These are phyloP conservation scores for Pteronura brasiliensis DNA, from an alignment of 2,113 vertebrate species.

Conservation along the genomic window DNA sequence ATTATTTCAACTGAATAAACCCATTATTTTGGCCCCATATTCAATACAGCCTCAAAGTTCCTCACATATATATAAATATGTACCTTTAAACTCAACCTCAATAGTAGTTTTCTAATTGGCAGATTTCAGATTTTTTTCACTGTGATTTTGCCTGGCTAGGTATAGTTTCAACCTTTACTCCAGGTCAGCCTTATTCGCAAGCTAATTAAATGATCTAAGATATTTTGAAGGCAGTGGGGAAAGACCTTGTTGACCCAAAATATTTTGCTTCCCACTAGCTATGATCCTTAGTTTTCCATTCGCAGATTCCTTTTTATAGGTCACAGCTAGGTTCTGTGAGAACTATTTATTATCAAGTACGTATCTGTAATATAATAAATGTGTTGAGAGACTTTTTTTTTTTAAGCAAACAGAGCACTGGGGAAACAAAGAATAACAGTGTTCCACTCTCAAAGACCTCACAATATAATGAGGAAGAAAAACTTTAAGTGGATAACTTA, in stretches of 20 bases:
- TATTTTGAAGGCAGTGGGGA: background rate
- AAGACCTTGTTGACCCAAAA: background rate
- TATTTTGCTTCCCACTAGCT: background rate
- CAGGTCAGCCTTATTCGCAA: background rate
- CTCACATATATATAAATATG: background rate
- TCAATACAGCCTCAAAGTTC: background rate
- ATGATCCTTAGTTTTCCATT: background rate
- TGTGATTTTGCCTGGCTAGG: background rate
- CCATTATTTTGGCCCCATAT: background rate
- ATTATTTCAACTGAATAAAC: background rate
- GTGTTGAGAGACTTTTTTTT: background rate
- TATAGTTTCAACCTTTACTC: background rate
- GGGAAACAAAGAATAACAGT: background rate
- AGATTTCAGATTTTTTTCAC: background rate
- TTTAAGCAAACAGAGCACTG: background rate
- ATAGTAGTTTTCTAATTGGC: background rate
- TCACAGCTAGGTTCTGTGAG: background rate
- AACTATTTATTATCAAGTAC: background rate
- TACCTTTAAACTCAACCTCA: background rate
- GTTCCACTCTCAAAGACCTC: background rate
- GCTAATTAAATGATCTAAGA: background rate
- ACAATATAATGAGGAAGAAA: background rate
- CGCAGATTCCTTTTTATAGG: background rate
- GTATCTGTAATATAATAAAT: background rate
- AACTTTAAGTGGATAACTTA: background rate